These are phyloP conservation scores for Oligia latruncula DNA, from an alignment of 2,888 invertebrate genomes.

Conservation along the genomic window DNA sequence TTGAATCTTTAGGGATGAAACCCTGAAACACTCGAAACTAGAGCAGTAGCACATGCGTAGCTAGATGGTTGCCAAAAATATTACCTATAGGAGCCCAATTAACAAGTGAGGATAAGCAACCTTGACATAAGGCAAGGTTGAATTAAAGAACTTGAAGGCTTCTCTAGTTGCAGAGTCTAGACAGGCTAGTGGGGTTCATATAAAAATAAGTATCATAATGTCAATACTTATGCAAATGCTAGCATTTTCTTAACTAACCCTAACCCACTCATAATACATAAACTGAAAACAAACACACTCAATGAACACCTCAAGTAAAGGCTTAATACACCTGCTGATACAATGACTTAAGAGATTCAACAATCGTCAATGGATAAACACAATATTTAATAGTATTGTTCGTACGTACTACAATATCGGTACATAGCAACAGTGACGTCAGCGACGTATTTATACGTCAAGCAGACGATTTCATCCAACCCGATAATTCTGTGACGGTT, in stretches of 20 bases:
- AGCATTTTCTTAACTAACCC: neutral
- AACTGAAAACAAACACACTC: neutral
- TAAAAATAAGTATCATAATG: neutral
- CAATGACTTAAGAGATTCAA: neutral
- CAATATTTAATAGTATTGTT: conserved; percentile 5
- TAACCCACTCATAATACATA: neutral
- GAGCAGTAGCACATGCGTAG: neutral
- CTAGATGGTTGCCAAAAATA: conserved; percentile 11
- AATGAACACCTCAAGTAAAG: neutral
- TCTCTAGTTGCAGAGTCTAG: neutral
- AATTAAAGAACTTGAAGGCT: conserved; percentile 21
- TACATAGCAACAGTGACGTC: conserved; percentile 64
- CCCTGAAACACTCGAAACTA: conserved; percentile 3
- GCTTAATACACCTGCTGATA: neutral
- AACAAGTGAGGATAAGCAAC: conserved; percentile 4
- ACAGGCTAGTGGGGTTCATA: neutral
- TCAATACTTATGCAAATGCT: neutral
- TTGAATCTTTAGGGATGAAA: neutral
- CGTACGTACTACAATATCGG: conserved; percentile 6
- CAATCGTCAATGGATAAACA: neutral
- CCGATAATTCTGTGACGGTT: conserved; percentile 59
- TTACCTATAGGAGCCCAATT: neutral
- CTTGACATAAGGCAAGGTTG: conserved; percentile 11
- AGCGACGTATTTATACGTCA: conserved; percentile 52
- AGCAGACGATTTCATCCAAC: conserved; percentile 56